These are phyloP conservation scores for Lasioglossum pauxillum DNA, from an alignment of 2,888 invertebrate species.

Conservation along the genomic window DNA sequence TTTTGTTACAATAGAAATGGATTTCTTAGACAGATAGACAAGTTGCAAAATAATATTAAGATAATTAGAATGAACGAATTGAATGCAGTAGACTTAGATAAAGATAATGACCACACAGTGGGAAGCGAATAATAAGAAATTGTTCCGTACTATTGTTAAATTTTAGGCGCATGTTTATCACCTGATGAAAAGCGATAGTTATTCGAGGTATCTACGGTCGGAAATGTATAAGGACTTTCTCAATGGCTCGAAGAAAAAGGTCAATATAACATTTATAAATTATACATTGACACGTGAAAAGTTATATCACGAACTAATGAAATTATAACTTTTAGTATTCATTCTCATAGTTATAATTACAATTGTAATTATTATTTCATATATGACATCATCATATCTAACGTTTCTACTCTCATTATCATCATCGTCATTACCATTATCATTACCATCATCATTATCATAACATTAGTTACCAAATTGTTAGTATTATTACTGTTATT, in stretches of 20 bases:
- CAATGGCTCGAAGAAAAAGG: slow-evolving; percentile 98
- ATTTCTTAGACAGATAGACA: slow-evolving; percentile 26
- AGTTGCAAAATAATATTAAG: slow-evolving; percentile 19
- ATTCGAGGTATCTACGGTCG: slow-evolving; percentile 98
- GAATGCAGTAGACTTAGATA: slow-evolving; percentile 30
- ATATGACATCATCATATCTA: background rate
- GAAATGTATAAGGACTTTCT: slow-evolving; percentile 99
- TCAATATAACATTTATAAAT: slow-evolving; percentile 82
- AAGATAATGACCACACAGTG: slow-evolving; percentile 23
- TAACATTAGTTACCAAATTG: background rate
- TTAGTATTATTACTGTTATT: background rate
- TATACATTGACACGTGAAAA: slow-evolving; percentile 38
- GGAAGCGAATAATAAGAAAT: slow-evolving; percentile 35
- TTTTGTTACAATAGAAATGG: slow-evolving; percentile 30
- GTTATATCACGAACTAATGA: background rate
- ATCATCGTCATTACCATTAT: background rate
- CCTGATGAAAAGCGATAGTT: slow-evolving; percentile 99
- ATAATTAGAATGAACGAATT: slow-evolving; percentile 53
- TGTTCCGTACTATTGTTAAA: slow-evolving; percentile 54
- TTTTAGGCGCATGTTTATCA: slow-evolving; percentile 98
- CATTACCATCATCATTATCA: background rate
- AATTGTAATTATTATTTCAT: slow-evolving; percentile 12
- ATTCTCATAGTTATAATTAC: slow-evolving; percentile 11
- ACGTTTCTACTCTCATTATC: slow-evolving; percentile 1
- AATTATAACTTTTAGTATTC: slow-evolving; percentile 18